Evolutionary conservation across 2,797 vertebrate species (phyloP).

Genomic region (Myotis daubentonii): DNA sequence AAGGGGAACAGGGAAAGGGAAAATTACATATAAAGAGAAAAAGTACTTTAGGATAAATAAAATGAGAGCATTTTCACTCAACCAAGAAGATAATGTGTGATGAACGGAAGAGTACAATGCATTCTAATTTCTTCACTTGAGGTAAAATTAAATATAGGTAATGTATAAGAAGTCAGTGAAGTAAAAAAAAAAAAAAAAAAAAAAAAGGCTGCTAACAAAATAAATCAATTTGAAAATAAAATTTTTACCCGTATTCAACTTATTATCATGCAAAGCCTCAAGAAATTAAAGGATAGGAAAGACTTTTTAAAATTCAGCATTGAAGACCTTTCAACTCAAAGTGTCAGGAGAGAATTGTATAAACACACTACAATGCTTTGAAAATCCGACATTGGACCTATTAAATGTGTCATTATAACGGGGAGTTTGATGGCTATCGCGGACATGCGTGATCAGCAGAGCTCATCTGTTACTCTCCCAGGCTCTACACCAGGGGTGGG

Average conservation of each 20-base stretch:
- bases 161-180: not conserved
- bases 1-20: too few species aligned
- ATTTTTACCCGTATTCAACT: not conserved
- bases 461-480: not conserved
- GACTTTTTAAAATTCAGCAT: not conserved
- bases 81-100: not conserved
- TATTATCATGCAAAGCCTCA: not conserved
- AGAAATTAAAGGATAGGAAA: not conserved
- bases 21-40: not conserved
- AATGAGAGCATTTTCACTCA: not conserved
- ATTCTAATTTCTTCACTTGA: not conserved
- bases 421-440: not conserved
- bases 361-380: not conserved
- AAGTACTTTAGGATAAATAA: not conserved
- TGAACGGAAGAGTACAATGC: not conserved
- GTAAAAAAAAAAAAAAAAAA: not conserved
- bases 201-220: not conserved
- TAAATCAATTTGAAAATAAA: slow-evolving; percentile 6
- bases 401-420: not conserved
- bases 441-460: not conserved
- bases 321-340: not conserved
- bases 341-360: not conserved
- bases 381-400: not conserved
- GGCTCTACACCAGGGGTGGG: not conserved
- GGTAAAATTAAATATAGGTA: slow-evolving; percentile 10